Conservation (phyloP, 2,113 vertebrate species). For the Aegotheles bennettii region DNA sequence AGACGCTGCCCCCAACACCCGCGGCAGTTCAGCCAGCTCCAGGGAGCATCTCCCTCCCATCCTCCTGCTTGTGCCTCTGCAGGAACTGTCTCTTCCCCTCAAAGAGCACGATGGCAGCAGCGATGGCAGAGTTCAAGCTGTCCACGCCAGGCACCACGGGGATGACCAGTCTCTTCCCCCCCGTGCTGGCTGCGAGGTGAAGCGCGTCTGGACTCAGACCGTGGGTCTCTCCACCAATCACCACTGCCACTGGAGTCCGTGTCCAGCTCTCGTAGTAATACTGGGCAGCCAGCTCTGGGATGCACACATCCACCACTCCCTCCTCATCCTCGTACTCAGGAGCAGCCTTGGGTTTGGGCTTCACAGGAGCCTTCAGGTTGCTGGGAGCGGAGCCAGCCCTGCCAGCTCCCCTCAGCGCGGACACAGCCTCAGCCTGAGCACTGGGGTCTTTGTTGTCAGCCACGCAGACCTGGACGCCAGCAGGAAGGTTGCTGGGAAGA, state of each 20-base stretch:
- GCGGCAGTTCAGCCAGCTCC: background rate
- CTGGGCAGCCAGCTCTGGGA: slow-evolving; percentile 70
- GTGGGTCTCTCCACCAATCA: slow-evolving; percentile 86
- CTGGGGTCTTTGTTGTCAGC: slow-evolving; percentile 72
- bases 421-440: accelerated
- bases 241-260: slow-evolving; percentile 74
- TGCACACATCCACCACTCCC: background rate
- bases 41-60: background rate
- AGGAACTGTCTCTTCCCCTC: slow-evolving; percentile 85
- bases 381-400: slow-evolving; percentile 67
- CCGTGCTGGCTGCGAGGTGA: slow-evolving; percentile 73
- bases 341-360: background rate
- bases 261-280: slow-evolving; percentile 82
- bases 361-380: background rate
- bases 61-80: background rate
- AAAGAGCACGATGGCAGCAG: slow-evolving; percentile 87
- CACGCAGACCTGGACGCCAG: slow-evolving; percentile 70
- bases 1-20: background rate
- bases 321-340: background rate
- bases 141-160: slow-evolving; percentile 81
- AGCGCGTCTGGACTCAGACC: slow-evolving; percentile 83
- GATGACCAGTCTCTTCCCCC: slow-evolving; percentile 79
- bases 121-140: slow-evolving; percentile 90
- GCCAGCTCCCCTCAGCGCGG: background rate
- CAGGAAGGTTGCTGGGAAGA: slow-evolving; percentile 74